Evolutionary conservation across 2,888 invertebrate species (phyloP), one percentile per base, ranked within the genome.

Genomic region (Eretmocerus hayati): DNA sequence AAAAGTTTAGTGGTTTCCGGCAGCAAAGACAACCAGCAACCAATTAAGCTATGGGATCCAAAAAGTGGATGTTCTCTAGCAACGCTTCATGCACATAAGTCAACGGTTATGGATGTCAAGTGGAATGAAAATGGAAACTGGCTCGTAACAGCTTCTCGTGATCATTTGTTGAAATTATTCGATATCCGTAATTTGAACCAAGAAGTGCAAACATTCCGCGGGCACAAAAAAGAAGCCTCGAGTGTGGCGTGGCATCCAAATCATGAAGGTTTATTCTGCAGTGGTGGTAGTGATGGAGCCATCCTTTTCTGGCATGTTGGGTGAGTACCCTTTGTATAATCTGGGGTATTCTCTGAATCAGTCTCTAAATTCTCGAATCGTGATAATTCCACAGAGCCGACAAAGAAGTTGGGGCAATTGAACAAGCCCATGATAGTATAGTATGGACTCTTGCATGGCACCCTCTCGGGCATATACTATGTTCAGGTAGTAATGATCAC

Each of bases 71-170:
- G 89, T 57, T 92, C 95, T 37, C 75, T 99, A 46, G 93, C 96
- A 16, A 99, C 97, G 32, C 76, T 99, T 80, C 97, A 99, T 74
- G 97, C 97, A 36, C 99, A 99, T 74, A 99, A 99, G 75, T 94
- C 93, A 46, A 97, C 99, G 22, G 99, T 99, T 13, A 97, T 97
- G 95, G 95, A 97, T 71, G 80, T 97, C 21, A 91, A 94, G 72
- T 99, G 99, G 97, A 99, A 99, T 74, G 85, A 87, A 43, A 99
- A 99, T 77, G 99, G 99, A 3, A 97, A 99, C 72, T 99, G 99
- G 99, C 76, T 99, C 44, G 85, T 97, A 46, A 96, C 96, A n/a
- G 96, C 96, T 1, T 96, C 96, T 2, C 77, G 97, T 55, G 97
- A 99, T 74, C 97, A 97, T 74, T 78, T 99, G 56, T 79, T 99